Conservation (phyloP, 2,113 vertebrate species). For the Nibea coibor region DNA sequence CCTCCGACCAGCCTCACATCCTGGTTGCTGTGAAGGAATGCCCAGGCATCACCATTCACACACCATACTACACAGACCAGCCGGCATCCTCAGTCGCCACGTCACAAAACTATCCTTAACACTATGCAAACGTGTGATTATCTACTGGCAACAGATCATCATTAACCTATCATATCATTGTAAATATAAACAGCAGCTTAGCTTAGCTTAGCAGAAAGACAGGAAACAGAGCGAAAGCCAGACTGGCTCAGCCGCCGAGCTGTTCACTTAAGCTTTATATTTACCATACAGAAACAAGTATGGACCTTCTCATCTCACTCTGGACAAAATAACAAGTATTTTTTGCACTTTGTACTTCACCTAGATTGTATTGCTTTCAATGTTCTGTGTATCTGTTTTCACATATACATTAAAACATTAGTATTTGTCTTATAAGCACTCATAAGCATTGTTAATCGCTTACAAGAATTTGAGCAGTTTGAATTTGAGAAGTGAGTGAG, state of each 20-base stretch:
- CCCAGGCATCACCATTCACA: background rate
- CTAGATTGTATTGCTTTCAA: too few species aligned
- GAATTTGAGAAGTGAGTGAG: background rate
- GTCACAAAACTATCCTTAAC: background rate
- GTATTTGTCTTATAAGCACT: background rate
- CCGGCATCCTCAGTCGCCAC: background rate
- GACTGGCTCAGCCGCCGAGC: too few species aligned
- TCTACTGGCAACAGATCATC: background rate
- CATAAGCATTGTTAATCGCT: background rate
- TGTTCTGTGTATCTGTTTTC: background rate
- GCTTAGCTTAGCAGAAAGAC: background rate
- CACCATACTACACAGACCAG: background rate
- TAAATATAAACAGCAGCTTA: background rate
- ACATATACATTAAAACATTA: background rate
- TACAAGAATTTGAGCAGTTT: background rate
- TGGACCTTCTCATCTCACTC: background rate
- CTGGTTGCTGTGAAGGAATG: background rate
- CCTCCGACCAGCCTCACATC: background rate
- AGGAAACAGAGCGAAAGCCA: background rate
- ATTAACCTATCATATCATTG: background rate
- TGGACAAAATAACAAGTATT: too few species aligned
- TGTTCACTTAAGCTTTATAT: background rate
- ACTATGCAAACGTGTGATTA: background rate
- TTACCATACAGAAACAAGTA: background rate
- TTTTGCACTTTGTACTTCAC: too few species aligned